Conservation (phyloP, 2,888 invertebrate genomes). For the Hemaris fuciformis region DNA sequence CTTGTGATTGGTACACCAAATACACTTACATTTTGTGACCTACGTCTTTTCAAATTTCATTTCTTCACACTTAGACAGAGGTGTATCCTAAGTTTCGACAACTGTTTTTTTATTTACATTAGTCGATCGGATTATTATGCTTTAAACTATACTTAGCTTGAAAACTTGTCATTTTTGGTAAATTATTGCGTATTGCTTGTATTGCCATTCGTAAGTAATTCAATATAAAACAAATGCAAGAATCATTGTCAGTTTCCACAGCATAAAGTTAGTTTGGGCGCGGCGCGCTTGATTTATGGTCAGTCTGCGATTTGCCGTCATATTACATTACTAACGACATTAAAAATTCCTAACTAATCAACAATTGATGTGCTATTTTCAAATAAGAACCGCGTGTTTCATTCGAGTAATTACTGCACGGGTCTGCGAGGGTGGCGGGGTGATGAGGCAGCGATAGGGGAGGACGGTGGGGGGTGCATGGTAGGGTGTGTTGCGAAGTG, state of each 20-base stretch:
- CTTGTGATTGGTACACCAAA: no score
- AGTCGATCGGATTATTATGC: no score
- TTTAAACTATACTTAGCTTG: no score
- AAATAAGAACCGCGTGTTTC: conserved; percentile 45
- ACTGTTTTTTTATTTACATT: no score
- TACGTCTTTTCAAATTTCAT: no score
- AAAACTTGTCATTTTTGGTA: no score
- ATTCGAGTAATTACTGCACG: conserved; percentile 41
- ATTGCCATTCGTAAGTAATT: not conserved
- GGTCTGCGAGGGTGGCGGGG: conserved; percentile 18
- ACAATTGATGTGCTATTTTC: conserved; percentile 46
- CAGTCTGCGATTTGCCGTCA: not conserved
- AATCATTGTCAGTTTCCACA: not conserved
- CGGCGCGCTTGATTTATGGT: conserved; percentile 7
- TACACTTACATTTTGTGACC: no score
- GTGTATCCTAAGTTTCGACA: no score
- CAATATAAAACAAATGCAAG: not conserved
- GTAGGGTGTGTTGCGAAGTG: conserved; percentile 57
- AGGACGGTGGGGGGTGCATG: conserved; percentile 22
- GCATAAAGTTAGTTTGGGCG: not conserved
- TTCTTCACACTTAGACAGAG: no score
- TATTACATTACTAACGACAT: conserved; percentile 17
- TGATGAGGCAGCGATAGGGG: conserved; percentile 23
- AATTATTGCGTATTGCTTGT: no score
- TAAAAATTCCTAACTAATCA: conserved; percentile 38